Evolutionary conservation across 2,797 vertebrate genomes (phyloP).

Genomic region (Hylomyscus alleni): DNA sequence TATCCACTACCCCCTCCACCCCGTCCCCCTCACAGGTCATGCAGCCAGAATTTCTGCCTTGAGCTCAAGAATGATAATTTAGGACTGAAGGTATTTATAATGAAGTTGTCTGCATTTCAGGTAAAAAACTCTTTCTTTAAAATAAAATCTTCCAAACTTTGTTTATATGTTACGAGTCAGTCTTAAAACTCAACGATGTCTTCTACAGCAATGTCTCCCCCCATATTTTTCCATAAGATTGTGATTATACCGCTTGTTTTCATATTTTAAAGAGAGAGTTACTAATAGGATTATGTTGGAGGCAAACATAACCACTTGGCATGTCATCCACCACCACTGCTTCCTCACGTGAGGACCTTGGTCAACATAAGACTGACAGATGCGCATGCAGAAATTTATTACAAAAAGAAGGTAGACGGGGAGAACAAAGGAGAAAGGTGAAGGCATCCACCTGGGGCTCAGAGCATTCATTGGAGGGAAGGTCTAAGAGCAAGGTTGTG

Average conservation of each 20-base stretch:
- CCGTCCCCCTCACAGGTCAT: no score
- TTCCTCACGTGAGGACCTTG: background rate
- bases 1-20: background rate
- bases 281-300: background rate
- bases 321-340: background rate
- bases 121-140: background rate
- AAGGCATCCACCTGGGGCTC: background rate
- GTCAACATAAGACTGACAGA: background rate
- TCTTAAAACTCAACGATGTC: background rate
- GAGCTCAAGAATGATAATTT: background rate
- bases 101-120: conserved; percentile 6
- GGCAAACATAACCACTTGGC: background rate
- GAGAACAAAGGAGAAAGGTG: background rate
- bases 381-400: background rate
- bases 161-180: background rate
- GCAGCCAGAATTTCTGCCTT: background rate
- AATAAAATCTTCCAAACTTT: background rate
- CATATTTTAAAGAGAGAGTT: background rate
- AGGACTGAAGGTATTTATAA: background rate
- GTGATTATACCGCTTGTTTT: conserved; percentile 23
- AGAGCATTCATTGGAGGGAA: background rate
- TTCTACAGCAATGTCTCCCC: conserved; percentile 3
- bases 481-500: background rate
- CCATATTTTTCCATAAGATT: conserved; percentile 18
- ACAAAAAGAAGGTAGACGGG: background rate